Percentiles rank a stretch among this genome's conserved stretches.
phyloP scores from a whole-genome alignment of 2,797 vertebrate species.

The Semaprochilodus insignis region DNA sequence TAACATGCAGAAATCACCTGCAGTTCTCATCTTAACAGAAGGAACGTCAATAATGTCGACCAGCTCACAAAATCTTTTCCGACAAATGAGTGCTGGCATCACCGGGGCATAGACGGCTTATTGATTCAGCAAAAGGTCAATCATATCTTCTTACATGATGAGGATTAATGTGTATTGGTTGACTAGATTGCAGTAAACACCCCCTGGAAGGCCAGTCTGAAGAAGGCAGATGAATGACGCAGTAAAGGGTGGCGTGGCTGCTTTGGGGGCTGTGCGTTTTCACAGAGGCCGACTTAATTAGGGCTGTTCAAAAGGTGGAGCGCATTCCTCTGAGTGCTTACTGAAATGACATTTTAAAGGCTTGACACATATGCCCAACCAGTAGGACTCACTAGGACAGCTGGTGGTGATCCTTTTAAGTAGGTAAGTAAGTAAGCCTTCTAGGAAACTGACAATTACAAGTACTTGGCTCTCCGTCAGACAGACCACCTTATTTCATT shows the following conservation, averaged over 20 bases:
- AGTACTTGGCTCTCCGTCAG: neutral
- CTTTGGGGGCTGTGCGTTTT: constrained; percentile 42
- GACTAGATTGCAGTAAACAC: constrained; percentile 48
- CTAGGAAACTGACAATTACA: constrained; percentile 25
- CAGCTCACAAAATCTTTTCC: constrained; percentile 48
- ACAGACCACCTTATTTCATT: neutral
- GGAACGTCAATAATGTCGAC: constrained; percentile 46
- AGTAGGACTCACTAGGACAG: constrained; percentile 35
- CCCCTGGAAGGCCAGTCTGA: constrained; percentile 27
- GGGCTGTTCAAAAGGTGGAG: constrained; percentile 44
- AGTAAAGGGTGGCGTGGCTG: constrained; percentile 1
- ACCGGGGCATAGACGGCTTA: constrained; percentile 42
- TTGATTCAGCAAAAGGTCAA: constrained; percentile 56
- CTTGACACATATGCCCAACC: constrained; percentile 26
- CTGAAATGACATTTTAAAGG: constrained; percentile 52
- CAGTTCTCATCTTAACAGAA: constrained; percentile 25
- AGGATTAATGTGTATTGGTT: constrained; percentile 45
- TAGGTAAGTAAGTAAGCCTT: neutral
- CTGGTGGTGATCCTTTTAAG: constrained; percentile 30
- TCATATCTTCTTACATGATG: constrained; percentile 46
- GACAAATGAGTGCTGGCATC: constrained; percentile 51
- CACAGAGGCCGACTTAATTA: constrained; percentile 39
- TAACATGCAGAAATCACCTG: constrained; percentile 41
- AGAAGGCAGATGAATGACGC: constrained; percentile 45
- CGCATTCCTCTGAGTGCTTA: constrained; percentile 15